Base-by-base conservation (phyloP, 2,797 vertebrate genomes). In the Enteromius unitaeniatus region DNA sequence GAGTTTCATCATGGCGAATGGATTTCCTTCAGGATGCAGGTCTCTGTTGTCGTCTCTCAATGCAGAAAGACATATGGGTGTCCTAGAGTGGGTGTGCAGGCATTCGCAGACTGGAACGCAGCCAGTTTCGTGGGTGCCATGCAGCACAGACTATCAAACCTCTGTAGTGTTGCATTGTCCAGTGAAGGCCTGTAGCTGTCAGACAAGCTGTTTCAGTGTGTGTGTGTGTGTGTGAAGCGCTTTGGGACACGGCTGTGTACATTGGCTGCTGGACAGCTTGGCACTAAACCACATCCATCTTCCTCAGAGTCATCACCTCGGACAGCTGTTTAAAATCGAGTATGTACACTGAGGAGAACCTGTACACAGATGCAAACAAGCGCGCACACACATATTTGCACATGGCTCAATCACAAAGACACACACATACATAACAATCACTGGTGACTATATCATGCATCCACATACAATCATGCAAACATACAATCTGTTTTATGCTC, bases 261-360 rank as follows among this genome's bases (percentile, higher is more conserved):
- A 75, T 86, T 68, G 80, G 85, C 86, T 81, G 88, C 75, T 88
- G 88, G 89, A 90, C 88, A 89, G 85, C 83, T 80, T 82, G 85
- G 86, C 75, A 87, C 87, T 91, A 53, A 88, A 89, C 91, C 90
- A 84, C 93, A 94, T 94, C 93, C 90, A 91, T 95, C 93, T 93
- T 94, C 89, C 86, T 95, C 92, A 92, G 87, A 91, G 91, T 92
- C 91, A 92, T 91, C 64, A 90, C 89, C 89, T 91, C 84, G 80
- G 92, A 93, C 93, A 94, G 93, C 91, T 94, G 92, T 92, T 93
- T 94, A 91, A 85, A 90, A 92, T 88, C 77, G n/a, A 65, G 84
- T 15, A 23, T 90, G 86, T 85, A 87, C 89, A 89, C 90, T 87
- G 90, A 88, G 86, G 88, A 81, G 78, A 84, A 23, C 40, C 78